Evolutionary conservation across 2,113 vertebrate species (phyloP), one percentile per base, ranked within the genome.

Genomic region (Pluvianellus socialis): DNA sequence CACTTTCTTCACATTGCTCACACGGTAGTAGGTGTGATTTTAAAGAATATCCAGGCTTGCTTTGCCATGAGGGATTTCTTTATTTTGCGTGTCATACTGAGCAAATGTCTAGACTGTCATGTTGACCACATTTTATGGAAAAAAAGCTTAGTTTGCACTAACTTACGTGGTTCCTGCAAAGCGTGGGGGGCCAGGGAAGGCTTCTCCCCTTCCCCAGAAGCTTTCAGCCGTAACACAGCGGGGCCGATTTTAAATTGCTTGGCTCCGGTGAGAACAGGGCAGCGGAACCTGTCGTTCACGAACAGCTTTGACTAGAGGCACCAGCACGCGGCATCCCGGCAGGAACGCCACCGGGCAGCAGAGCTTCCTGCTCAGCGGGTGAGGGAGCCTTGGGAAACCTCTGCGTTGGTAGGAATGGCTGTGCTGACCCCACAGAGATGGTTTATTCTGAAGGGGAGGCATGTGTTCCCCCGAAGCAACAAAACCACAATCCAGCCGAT

Each of bases 101-200:
- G 33, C 40, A 49, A 13, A 28, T 0, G 20, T 9, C 33, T 3
- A n/a, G 42, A 13, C 17, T n/a, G 27, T 10, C 10, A 5, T 0
- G 1, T 21, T 77, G 65, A 44, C 19, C 21, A 32, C 14, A 22
- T 40, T 35, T 42, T 17, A 35, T 12, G 58, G 28, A 12, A 73
- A 66, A 56, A 33, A 35, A 38, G 38, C 9, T 14, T 10, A 11
- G 32, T 42, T 42, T 66, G 33, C 24, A 23, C 16, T 28, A 45
- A 59, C 23, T 11, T 27, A 18, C 0, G 3, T 22, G 32, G 9
- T 17, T 70, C 63, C 63, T 76, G 62, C 15, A 11, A 20, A 33
- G 30, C 11, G 9, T 2, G 27, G 32, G 35, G 33, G 35, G 49
- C 12, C 7, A 35, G 40, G 44, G 33, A 45, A 45, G 45, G 6